Evolutionary conservation across 2,888 invertebrate species (phyloP), one percentile per base, ranked within the genome.

Genomic region (Tribolium freemani): DNA sequence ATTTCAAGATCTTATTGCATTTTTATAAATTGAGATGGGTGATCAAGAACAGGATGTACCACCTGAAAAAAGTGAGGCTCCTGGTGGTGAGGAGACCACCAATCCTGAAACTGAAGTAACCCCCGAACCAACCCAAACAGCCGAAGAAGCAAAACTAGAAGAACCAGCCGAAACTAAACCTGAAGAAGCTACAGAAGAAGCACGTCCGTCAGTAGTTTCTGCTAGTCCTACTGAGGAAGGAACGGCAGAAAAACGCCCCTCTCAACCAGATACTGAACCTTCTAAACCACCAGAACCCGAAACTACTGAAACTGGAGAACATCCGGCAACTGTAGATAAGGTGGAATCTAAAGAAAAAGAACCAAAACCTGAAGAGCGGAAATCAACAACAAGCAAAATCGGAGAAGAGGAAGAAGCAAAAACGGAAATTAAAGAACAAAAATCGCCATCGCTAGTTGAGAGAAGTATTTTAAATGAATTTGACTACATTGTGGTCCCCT

Each of bases 111-210:
- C 5, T 38, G 56, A 26, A 56, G 31, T 5, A 56, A 4, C 10
- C 5, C 56, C 56, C 4, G 30, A 56, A 56, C 31, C 38, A 9
- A 0, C 30, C 0, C 26, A 10, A 54, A 8, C 31, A 45, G 2
- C 44, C 5, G 45, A 58, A 45, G 58, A 58, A 13, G 5, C 57
- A n/a, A 58, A n/a, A 26, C 46, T 45, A 57, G 38, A n/a, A 44
- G 57, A 31, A 16, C 16, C 46, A 16, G 4, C 11, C 11, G 8
- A 56, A 30, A 10, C 54, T 11, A 26, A 60, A 45, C 20, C 44
- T 16, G 60, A 60, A 10, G 60, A 45, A 45, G 8, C 21, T 4
- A 16, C 9, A 10, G 38, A 26, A 26, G 26, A 26, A 5, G 26
- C 26, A 26, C 26, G 26, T 26, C 26, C 26, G 26, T 26, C 26